phyloP scores from a whole-genome alignment of 2,797 vertebrate species.

The Rhadinocentrus ornatus region DNA sequence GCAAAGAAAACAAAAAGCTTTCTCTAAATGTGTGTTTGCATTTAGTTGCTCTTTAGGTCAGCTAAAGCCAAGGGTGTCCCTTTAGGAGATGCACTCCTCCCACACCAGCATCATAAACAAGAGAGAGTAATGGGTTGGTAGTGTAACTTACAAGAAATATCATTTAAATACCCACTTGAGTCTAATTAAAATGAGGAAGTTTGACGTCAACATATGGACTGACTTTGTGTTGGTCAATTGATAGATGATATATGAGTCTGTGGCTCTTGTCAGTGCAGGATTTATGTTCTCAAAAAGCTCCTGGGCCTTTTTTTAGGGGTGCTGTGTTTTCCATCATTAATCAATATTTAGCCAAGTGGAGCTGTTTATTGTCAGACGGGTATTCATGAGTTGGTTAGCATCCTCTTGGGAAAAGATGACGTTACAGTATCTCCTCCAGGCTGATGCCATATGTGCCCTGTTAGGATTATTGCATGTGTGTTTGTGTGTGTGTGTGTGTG shows the following conservation, averaged over 20 bases:
- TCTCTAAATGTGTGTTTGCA: constrained; percentile 65
- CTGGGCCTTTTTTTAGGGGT: constrained; percentile 45
- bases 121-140: background rate
- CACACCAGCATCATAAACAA: constrained; percentile 25
- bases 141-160: constrained; percentile 18
- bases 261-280: constrained; percentile 23
- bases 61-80: constrained; percentile 52
- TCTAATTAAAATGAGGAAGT: constrained; percentile 42
- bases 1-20: constrained; percentile 46
- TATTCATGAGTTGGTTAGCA: constrained; percentile 61
- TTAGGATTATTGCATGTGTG: constrained; percentile 46
- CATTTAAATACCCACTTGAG: constrained; percentile 42
- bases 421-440: constrained; percentile 55
- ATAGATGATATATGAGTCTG: constrained; percentile 28
- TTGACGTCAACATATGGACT: constrained; percentile 42
- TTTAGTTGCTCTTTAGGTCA: constrained; percentile 65
- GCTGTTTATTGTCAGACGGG: constrained; percentile 61
- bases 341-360: constrained; percentile 66
- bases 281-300: constrained; percentile 51
- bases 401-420: constrained; percentile 60
- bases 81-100: constrained; percentile 33
- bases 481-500: constrained; percentile 18
- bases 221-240: constrained; percentile 26
- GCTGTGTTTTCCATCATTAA: constrained; percentile 65
- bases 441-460: constrained; percentile 59